Conservation (phyloP, 2,888 invertebrate genomes). For the Chorisops tibialis region DNA sequence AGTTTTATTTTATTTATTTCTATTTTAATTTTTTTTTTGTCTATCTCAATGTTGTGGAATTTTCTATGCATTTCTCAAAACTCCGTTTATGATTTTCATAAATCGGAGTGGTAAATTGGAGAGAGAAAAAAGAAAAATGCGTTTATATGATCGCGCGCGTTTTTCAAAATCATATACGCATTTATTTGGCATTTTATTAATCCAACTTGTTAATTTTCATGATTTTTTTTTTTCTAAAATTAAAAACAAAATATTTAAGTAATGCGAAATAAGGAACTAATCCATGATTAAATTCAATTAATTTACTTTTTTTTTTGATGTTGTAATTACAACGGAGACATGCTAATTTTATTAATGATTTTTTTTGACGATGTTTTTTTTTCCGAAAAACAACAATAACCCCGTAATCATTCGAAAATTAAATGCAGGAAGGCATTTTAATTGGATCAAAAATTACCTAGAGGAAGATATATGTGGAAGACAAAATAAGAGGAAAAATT, state of each 20-base stretch:
- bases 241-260: too few species aligned
- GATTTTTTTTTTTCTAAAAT: too few species aligned
- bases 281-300: background rate
- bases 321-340: too few species aligned
- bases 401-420: slow-evolving; percentile 14
- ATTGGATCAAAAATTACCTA: background rate
- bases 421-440: slow-evolving; percentile 8
- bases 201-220: too few species aligned
- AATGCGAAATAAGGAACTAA: background rate
- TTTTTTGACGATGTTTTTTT: slow-evolving; percentile 3
- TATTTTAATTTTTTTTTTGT: background rate
- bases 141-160: too few species aligned
- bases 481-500: too few species aligned
- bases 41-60: background rate
- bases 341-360: background rate
- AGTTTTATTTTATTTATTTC: slow-evolving; percentile 1
- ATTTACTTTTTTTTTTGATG: too few species aligned
- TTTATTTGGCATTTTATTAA: too few species aligned
- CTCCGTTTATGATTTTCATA: too few species aligned
- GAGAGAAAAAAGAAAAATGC: background rate
- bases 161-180: too few species aligned
- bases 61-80: background rate
- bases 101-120: background rate
- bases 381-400: slow-evolving; percentile 30
- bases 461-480: background rate